Evolutionary conservation across 2,888 invertebrate species (phyloP).

Genomic region (Ecliptopera silaceata): DNA sequence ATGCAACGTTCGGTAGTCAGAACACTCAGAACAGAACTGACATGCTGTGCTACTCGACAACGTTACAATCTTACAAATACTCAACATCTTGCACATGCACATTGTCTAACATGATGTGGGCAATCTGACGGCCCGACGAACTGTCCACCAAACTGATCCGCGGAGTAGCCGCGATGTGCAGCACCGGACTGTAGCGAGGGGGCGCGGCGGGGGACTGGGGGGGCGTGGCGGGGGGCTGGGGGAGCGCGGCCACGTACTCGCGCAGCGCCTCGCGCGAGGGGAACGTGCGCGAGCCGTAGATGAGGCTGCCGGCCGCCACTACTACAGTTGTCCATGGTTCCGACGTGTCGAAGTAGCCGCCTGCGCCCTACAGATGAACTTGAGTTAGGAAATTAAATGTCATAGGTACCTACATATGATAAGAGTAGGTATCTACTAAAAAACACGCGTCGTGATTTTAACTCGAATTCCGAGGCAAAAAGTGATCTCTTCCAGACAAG

Average conservation of each 20-base stretch:
- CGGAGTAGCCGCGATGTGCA: conserved; percentile 44
- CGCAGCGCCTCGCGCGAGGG: conserved; percentile 52
- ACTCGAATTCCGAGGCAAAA: too few species aligned
- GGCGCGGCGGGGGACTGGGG: conserved; percentile 32
- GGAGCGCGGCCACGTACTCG: conserved; percentile 45
- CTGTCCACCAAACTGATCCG: conserved; percentile 53
- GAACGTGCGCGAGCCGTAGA: conserved; percentile 64
- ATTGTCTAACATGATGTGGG: conserved; percentile 57
- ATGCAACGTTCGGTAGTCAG: too few species aligned
- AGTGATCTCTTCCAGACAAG: too few species aligned
- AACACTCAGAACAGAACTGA: too few species aligned
- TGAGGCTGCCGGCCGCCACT: conserved; percentile 39
- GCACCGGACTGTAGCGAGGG: conserved; percentile 38
- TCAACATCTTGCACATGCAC: conserved; percentile 53
- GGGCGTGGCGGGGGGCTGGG: conserved; percentile 45
- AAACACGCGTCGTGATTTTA: too few species aligned
- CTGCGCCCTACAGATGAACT: conserved; percentile 58
- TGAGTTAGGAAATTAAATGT: too few species aligned
- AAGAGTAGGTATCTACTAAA: too few species aligned
- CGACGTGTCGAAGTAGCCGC: conserved; percentile 72
- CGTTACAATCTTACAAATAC: conserved; percentile 49
- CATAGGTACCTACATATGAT: too few species aligned
- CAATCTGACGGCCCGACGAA: conserved; percentile 54
- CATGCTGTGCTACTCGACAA: background rate
- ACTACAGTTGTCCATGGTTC: conserved; percentile 53